Percentiles rank a stretch among this genome's conserved stretches.
These are phyloP conservation scores for Poeciliopsis turrubarensis DNA, from an alignment of 2,113 vertebrate species.

Conservation along the genomic window DNA sequence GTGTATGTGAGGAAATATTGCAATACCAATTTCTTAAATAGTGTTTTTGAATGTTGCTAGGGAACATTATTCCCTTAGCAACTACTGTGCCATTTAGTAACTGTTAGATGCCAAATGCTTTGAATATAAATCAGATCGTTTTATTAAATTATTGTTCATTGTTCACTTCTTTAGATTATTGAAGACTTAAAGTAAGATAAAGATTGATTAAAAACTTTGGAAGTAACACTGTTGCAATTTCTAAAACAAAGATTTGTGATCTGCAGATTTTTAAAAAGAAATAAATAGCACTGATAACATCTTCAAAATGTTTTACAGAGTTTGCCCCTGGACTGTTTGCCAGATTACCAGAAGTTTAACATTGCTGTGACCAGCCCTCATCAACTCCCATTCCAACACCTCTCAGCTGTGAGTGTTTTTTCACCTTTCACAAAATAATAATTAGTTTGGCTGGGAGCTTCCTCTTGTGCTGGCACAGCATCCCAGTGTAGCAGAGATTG, in stretches of 20 bases:
- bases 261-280: not conserved
- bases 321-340: conserved; percentile 7
- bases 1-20: no score
- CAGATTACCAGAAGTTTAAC: conserved; percentile 10
- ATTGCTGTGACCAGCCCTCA: conserved; percentile 5
- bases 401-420: conserved; percentile 39
- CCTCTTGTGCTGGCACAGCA: conserved; percentile 28
- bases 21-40: no score
- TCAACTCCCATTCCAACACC: conserved; percentile 34
- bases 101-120: no score
- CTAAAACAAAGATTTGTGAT: not conserved
- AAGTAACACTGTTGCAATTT: no score
- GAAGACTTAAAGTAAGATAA: no score
- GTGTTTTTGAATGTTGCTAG: no score
- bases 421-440: conserved; percentile 55
- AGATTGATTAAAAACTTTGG: no score
- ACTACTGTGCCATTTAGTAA: no score
- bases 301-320: not conserved
- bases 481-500: conserved; percentile 3
- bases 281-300: not conserved
- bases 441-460: conserved; percentile 47
- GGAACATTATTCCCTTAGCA: no score
- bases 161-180: no score
- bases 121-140: no score
- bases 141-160: no score